Conservation (phyloP, 1,140 invertebrate genomes). For the Drosophila setifemur region DNA sequence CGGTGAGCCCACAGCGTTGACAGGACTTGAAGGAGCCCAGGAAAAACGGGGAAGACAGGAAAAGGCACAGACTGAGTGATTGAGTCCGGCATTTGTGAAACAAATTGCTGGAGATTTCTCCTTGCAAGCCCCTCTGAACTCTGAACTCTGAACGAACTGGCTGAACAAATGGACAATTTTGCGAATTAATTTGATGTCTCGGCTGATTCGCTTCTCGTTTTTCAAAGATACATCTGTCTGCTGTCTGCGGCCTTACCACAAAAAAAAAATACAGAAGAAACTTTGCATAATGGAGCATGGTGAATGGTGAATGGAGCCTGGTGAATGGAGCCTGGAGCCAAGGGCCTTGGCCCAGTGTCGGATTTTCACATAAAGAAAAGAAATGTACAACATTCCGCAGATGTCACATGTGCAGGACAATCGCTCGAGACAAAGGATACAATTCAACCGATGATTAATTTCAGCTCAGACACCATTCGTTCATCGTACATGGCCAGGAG, state of each 20-base stretch:
- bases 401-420: constrained; percentile 43
- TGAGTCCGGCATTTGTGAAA: constrained; percentile 59
- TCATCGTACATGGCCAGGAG: neutral
- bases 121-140: constrained; percentile 26
- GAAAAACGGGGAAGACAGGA: neutral
- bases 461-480: constrained; percentile 29
- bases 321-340: too few relatives aligned
- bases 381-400: constrained; percentile 26
- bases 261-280: constrained; percentile 5
- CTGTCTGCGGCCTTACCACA: constrained; percentile 12
- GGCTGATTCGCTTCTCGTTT: constrained; percentile 30
- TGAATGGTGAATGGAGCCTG: too few relatives aligned
- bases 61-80: constrained; percentile 44
- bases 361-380: neutral
- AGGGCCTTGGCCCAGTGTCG: constrained; percentile 22
- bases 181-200: constrained; percentile 53
- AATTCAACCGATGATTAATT: constrained; percentile 49
- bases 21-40: constrained; percentile 12
- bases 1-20: constrained; percentile 17
- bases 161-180: constrained; percentile 39
- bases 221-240: constrained; percentile 24
- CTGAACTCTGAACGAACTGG: neutral
- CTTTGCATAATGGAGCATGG: constrained; percentile 37
- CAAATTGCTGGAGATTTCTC: constrained; percentile 54
- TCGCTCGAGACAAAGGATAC: constrained; percentile 36